phyloP scores from a whole-genome alignment of 2,888 invertebrate species.

The Mechanitis messenoides region DNA sequence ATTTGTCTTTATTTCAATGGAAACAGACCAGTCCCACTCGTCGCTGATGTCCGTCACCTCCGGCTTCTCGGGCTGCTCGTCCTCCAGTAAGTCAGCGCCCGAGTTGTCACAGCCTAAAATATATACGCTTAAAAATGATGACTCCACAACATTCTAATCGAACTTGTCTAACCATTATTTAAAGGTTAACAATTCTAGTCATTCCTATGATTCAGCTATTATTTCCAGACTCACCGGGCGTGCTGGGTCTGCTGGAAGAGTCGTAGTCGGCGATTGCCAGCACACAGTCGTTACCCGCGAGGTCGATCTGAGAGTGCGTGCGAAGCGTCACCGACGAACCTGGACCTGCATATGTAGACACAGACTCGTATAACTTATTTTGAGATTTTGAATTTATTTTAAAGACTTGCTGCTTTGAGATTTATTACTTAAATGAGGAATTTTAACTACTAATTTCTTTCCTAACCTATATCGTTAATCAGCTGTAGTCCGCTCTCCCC shows the following conservation, averaged over 20 bases:
- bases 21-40: conserved; percentile 65
- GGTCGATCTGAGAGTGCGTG: conserved; percentile 66
- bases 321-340: conserved; percentile 75
- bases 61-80: conserved; percentile 42
- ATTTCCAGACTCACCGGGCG: conserved; percentile 57
- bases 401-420: too few relatives aligned
- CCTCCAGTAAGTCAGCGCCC: conserved; percentile 56
- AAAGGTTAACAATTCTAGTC: too few relatives aligned
- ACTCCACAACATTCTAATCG: too few relatives aligned
- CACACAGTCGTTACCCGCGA: conserved; percentile 70
- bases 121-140: background rate
- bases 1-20: background rate
- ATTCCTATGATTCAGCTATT: background rate
- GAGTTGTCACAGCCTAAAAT: conserved; percentile 58
- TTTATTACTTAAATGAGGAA: background rate
- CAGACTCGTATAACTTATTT: too few relatives aligned
- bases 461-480: conserved; percentile 79
- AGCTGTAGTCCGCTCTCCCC: conserved; percentile 56
- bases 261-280: conserved; percentile 77
- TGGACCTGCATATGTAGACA: conserved; percentile 52
- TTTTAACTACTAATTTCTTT: background rate
- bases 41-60: conserved; percentile 55
- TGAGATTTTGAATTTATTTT: too few relatives aligned
- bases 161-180: too few relatives aligned
- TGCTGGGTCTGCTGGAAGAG: conserved; percentile 78